A percentile compares a stretch with the other conserved stretches of the same genome.
Conservation (phyloP, 2,113 vertebrate species). For the Struthio camelus region DNA sequence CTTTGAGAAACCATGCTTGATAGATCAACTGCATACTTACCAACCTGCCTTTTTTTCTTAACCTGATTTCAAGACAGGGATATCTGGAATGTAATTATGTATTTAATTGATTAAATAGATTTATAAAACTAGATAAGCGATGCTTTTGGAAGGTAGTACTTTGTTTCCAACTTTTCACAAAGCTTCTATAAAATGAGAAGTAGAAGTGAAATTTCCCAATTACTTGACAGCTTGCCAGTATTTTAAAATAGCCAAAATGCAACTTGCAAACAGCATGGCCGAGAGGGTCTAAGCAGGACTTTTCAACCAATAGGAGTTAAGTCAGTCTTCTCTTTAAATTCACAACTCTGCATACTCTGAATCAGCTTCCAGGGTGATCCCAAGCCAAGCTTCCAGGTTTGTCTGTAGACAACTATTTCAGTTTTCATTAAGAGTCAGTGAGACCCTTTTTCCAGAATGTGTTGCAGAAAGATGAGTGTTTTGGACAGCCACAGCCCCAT, state of each 20-base stretch:
- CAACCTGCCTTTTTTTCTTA: background rate
- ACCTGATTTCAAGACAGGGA: background rate
- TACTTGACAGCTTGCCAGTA: background rate
- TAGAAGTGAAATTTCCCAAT: background rate
- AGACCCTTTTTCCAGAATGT: background rate
- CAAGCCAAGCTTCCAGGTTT: no score
- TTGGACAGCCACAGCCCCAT: background rate
- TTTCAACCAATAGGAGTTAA: background rate
- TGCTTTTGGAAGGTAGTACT: background rate
- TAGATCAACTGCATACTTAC: background rate
- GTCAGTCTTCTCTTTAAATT: background rate
- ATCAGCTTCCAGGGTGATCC: background rate
- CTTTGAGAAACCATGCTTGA: background rate
- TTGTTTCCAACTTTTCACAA: background rate
- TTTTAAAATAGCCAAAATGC: background rate
- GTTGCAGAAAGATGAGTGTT: background rate
- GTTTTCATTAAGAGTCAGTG: background rate
- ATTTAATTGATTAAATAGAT: background rate
- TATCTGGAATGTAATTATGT: background rate
- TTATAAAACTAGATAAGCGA: background rate
- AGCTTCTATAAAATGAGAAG: background rate
- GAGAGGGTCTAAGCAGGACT: background rate
- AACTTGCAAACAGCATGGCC: background rate
- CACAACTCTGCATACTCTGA: rapidly evolving
- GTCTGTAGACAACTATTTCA: background rate